phyloP scores from a whole-genome alignment of 2,113 vertebrate genomes.

The Diadophis punctatus region DNA sequence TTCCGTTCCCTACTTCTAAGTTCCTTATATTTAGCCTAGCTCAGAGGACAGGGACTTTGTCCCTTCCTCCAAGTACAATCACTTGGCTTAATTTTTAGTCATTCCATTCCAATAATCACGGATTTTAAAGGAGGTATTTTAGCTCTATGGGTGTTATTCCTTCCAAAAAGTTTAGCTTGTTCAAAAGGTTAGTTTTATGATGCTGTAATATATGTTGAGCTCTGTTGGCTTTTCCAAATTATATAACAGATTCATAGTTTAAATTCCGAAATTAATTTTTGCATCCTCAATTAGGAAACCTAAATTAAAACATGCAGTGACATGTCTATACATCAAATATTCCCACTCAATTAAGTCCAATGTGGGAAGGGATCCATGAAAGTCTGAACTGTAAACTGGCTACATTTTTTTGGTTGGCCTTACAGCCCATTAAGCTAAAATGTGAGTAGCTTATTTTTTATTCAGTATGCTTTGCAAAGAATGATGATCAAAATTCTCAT shows the following conservation, averaged over 20 bases:
- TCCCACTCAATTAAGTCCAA: background rate
- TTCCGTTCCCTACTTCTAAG: conserved; percentile 16
- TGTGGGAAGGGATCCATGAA: background rate
- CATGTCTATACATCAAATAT: background rate
- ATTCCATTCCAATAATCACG: conserved; percentile 11
- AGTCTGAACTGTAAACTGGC: background rate
- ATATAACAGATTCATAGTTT: background rate
- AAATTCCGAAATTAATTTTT: conserved; percentile 19
- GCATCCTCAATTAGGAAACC: background rate
- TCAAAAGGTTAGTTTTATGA: conserved; percentile 29
- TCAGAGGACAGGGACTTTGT: conserved; percentile 49
- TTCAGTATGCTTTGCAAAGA: background rate
- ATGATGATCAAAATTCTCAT: background rate
- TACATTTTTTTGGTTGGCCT: background rate
- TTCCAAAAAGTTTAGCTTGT: conserved; percentile 29
- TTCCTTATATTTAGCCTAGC: conserved; percentile 33
- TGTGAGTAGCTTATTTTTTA: background rate
- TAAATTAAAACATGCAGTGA: background rate
- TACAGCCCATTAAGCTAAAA: background rate
- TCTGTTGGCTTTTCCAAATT: conserved; percentile 9
- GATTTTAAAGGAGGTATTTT: background rate
- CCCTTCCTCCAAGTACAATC: conserved; percentile 39
- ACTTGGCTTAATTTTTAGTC: conserved; percentile 41
- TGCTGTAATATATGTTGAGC: conserved; percentile 11
- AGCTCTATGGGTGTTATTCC: conserved; percentile 7